Conservation (phyloP, 2,888 invertebrate species). For the Cosmia pyralina region DNA sequence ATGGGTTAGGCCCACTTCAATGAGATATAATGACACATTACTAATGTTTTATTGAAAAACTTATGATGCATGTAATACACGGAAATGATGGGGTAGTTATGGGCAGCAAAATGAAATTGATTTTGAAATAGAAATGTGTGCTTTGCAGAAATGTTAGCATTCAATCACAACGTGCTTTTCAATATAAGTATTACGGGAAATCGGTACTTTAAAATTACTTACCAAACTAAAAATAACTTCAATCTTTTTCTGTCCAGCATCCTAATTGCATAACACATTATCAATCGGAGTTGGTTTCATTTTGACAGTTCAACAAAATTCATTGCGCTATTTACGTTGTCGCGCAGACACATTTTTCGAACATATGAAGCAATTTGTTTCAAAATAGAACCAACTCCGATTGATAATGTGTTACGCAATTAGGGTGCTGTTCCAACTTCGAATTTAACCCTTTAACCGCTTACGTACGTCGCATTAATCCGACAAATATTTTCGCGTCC, state of each 20-base stretch:
- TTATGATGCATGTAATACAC: slow-evolving; percentile 68
- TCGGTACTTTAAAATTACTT: slow-evolving; percentile 3
- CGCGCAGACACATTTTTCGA: no score
- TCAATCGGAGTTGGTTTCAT: no score
- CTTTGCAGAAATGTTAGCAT: slow-evolving; percentile 25
- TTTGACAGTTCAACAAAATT: no score
- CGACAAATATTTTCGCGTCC: no score
- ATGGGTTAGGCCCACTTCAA: slow-evolving; percentile 70
- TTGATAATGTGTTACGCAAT: no score
- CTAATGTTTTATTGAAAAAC: slow-evolving; percentile 73
- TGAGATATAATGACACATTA: slow-evolving; percentile 73
- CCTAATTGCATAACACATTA: no score
- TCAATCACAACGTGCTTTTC: slow-evolving; percentile 18
- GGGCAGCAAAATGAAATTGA: slow-evolving; percentile 58
- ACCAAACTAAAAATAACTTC: not conserved
- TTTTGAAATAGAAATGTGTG: slow-evolving; percentile 49
- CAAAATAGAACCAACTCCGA: no score
- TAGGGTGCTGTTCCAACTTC: no score
- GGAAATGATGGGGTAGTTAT: slow-evolving; percentile 66
- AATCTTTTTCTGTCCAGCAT: slow-evolving; percentile 1
- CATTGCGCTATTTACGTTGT: no score
- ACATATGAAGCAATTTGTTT: no score
- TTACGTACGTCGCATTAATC: no score
- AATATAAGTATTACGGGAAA: slow-evolving; percentile 12
- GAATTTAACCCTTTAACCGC: no score